These are phyloP conservation scores for Raja brachyura DNA, from an alignment of 2,113 vertebrate genomes.

Conservation along the genomic window DNA sequence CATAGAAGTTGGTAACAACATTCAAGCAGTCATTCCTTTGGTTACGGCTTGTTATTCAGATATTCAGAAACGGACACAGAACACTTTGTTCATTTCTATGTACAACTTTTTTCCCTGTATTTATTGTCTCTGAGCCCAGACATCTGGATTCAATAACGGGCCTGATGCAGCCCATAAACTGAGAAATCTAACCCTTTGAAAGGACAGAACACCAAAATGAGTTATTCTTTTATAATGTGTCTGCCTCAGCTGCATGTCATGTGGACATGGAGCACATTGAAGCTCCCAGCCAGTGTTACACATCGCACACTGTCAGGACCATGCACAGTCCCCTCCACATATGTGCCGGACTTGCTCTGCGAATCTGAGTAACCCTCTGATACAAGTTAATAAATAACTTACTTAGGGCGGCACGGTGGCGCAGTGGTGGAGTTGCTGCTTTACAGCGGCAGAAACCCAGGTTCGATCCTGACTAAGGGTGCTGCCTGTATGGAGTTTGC, in stretches of 20 bases:
- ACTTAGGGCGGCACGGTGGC: too few relatives aligned
- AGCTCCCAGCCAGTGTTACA: neutral
- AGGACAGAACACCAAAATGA: constrained; percentile 55
- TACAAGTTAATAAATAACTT: neutral
- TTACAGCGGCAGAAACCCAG: too few relatives aligned
- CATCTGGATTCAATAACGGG: constrained; percentile 58
- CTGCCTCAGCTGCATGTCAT: constrained; percentile 38
- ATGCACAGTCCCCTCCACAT: neutral
- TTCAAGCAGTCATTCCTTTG: neutral
- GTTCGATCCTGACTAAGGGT: too few relatives aligned
- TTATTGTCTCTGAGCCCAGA: constrained; percentile 49
- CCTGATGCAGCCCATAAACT: constrained; percentile 58
- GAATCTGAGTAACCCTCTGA: neutral
- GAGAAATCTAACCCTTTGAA: constrained; percentile 52
- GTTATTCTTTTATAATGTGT: constrained; percentile 49
- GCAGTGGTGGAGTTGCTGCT: too few relatives aligned
- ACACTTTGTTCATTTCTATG: constrained; percentile 38
- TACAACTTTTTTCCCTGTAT: constrained; percentile 45
- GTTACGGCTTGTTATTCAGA: neutral
- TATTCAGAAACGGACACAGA: constrained; percentile 19
- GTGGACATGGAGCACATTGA: constrained; percentile 3
- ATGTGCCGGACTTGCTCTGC: neutral
- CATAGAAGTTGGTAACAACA: constrained; percentile 10
- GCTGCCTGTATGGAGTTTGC: too few relatives aligned
- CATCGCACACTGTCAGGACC: neutral